Base-by-base conservation (phyloP, 2,888 invertebrate genomes). In the Corbicula japonica region DNA sequence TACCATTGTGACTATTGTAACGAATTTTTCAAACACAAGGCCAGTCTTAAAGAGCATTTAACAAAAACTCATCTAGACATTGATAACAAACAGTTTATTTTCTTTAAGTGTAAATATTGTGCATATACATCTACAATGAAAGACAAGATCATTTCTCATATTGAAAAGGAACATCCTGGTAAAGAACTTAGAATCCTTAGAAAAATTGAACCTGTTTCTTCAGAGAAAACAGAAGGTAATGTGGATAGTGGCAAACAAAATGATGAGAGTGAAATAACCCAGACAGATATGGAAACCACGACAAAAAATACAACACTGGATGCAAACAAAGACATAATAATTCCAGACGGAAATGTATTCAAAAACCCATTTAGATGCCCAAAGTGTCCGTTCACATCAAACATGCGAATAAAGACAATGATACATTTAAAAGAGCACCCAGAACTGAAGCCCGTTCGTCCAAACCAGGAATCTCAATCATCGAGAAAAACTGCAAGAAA, bases 301-400 rank as follows among this genome's bases (percentile, higher is more conserved):
- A 63, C n/a, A 46, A 61, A 28, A 21, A 38, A 4, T 52, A 60
- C 6, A 46, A 30, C 23, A 54, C 28, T 54, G 62, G 48, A 41
- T 46, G 3, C n/a, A 28, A 68, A 12, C 21, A 76, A 80, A 65
- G 70, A 77, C 28, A 73, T 86, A 21, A 61, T 76, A 10, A 83
- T 87, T 60, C 86, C 87, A 28, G 70, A 76, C 76, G 86, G 86
- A 34, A 89, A 89, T 50, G 80, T 83, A 4, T 88, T 88, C 52
- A 84, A 80, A 48, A 69, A 78, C 21, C 72, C 86, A 15, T 78
- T 88, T 48, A 73, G 80, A 56, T 90, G 90, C 58, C 86, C 86
- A 38, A 80, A 86, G 50, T 90, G 90, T 72, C 48, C 75, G 0
- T 90, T 87, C 56, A 72, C 76, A 52, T 77, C 81, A 18, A 83